Evolutionary conservation across 2,888 invertebrate species (phyloP).

Genomic region (Anodontia alba): DNA sequence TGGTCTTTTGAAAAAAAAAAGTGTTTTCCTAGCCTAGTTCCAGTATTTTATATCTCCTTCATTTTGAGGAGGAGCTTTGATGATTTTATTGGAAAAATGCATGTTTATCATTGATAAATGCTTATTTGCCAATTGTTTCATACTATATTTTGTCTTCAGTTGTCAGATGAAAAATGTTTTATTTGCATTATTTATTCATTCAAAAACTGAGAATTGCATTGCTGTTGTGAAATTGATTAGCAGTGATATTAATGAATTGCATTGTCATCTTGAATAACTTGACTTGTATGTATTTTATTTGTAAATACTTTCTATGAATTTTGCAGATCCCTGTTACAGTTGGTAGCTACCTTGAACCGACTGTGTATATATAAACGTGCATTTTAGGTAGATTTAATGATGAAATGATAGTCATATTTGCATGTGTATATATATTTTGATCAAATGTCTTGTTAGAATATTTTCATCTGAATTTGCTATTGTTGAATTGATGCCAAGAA

Average conservation of each 20-base stretch:
- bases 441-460: background rate
- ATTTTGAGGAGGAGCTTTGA: background rate
- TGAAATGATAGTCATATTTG: background rate
- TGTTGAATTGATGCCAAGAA: background rate
- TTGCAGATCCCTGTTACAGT: constrained; percentile 4
- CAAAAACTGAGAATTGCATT: constrained; percentile 4
- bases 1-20: constrained; percentile 5
- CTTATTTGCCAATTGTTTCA: constrained; percentile 4
- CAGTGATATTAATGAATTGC: background rate
- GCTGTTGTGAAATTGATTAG: constrained; percentile 3
- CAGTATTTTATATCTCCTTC: constrained; percentile 4
- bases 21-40: background rate
- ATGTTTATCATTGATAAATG: constrained; percentile 8
- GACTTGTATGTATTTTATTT: background rate
- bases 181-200: background rate
- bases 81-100: background rate
- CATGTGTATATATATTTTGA: constrained; percentile 7
- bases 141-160: background rate
- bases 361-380: background rate
- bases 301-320: background rate
- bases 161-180: background rate
- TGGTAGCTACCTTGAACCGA: background rate
- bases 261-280: background rate
- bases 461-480: background rate
- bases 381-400: background rate